Evolutionary conservation across 2,113 vertebrate species (phyloP).

Genomic region (Tyrannus savana): DNA sequence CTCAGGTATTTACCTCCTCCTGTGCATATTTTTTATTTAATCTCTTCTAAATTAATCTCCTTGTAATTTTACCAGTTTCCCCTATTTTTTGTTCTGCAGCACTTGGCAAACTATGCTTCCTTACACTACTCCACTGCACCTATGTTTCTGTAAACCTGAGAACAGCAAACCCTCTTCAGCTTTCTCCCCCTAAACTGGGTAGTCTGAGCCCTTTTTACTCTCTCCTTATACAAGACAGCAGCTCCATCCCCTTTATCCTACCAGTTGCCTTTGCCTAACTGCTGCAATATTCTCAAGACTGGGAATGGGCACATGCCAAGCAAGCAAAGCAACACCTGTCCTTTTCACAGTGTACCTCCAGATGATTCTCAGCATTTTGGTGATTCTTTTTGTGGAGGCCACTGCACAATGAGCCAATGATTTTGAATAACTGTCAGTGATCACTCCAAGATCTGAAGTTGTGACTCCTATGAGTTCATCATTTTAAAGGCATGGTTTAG

Average conservation of each 20-base stretch:
- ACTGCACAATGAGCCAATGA: background rate
- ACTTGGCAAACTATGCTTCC: background rate
- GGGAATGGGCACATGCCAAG: background rate
- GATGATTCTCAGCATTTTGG: background rate
- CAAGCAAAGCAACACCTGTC: background rate
- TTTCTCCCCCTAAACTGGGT: background rate
- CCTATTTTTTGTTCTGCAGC: background rate
- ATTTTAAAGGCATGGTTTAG: background rate
- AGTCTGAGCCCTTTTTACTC: background rate
- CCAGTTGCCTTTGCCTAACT: background rate
- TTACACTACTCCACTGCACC: background rate
- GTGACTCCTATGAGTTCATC: background rate
- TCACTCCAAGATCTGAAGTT: background rate
- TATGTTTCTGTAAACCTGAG: background rate
- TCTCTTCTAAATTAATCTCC: background rate
- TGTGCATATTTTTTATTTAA: background rate
- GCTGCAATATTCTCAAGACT: fast-evolving
- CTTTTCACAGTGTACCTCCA: background rate
- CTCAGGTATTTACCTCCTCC: background rate
- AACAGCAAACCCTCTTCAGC: background rate
- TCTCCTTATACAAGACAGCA: background rate
- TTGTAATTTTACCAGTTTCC: background rate
- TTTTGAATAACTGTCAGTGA: background rate
- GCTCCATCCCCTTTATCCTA: background rate
- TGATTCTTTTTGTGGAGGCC: background rate